Conservation (phyloP, 2,113 vertebrate genomes). For the Enhydra lutris region DNA sequence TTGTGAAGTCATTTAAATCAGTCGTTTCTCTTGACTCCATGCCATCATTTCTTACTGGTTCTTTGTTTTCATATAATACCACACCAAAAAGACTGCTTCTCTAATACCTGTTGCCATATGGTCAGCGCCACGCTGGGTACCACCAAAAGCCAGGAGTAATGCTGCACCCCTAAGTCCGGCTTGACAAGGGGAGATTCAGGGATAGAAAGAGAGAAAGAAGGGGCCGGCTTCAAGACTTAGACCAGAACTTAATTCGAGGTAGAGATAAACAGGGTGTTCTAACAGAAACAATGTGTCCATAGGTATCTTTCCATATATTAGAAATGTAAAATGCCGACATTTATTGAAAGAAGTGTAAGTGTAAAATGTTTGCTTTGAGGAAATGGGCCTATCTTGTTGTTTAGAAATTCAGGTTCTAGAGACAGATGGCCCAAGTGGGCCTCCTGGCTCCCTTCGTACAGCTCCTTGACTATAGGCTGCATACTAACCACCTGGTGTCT, state of each 20-base stretch:
- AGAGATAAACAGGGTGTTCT: slow-evolving; percentile 63
- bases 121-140: slow-evolving; percentile 52
- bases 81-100: slow-evolving; percentile 75
- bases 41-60: slow-evolving; percentile 86
- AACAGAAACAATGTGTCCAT: slow-evolving; percentile 42
- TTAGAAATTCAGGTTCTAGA: background rate
- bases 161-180: slow-evolving; percentile 71
- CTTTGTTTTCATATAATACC: slow-evolving; percentile 84
- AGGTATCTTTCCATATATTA: slow-evolving; percentile 74
- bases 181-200: slow-evolving; percentile 80
- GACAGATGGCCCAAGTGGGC: background rate
- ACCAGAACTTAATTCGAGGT: slow-evolving; percentile 79
- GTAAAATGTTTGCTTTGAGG: background rate
- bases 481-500: background rate
- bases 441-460: background rate
- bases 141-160: slow-evolving; percentile 75
- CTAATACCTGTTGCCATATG: slow-evolving; percentile 64
- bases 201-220: slow-evolving; percentile 86
- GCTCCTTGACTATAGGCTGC: background rate
- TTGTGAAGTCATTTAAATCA: slow-evolving; percentile 73
- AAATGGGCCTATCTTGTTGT: background rate
- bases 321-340: slow-evolving; percentile 14
- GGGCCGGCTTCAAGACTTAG: slow-evolving; percentile 86
- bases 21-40: slow-evolving; percentile 77
- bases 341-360: background rate